Base-by-base conservation (phyloP, 2,888 invertebrate genomes). In the Acrocera orbiculus region DNA sequence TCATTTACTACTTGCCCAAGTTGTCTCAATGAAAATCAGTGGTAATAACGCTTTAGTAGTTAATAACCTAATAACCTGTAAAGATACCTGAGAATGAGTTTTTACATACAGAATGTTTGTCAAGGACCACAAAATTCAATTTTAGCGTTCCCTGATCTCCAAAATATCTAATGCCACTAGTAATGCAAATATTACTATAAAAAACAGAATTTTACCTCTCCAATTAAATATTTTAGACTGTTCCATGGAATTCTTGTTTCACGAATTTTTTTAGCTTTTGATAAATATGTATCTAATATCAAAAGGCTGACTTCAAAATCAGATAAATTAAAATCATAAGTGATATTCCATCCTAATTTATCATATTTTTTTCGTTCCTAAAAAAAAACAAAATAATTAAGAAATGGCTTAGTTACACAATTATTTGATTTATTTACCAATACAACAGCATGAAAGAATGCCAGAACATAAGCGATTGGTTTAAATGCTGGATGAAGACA, bases 281-380 rank as follows among this genome's bases (percentile, higher is more conserved):
- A 76, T 34, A 92, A 63, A 59, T 90, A 92, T 3, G 80, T 85
- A 42, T 77, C 73, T 39, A 92, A 62, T 40, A 92, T 87, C 54
- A 76, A 76, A 48, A 80, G 71, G 61, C 87, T 87, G 20, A 90
- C 87, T 39, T 76, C 72, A 56, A 90, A 90, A 59, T 92, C 92
- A 0, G 86, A 81, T 58, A 90, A 82, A 57, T 85, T 87, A 61
- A 92, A 92, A 60, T 92, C 90, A 56, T 92, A 92, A 33, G 72
- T 68, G 42, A 90, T 83, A 54, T 92, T 92, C 89, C 90, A 92
- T 2, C 92, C 92, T 36, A 90, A 78, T 62, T 90, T 90, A 49
- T 82, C 87, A 56, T 90, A 92, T 53, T 87, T 89, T 42, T 87
- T 70, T 28, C 92, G 70, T 56, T 92, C 92, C 74, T 82, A 56